Evolutionary conservation across 2,888 invertebrate species (phyloP).

Genomic region (Catotricha subobsoleta): DNA sequence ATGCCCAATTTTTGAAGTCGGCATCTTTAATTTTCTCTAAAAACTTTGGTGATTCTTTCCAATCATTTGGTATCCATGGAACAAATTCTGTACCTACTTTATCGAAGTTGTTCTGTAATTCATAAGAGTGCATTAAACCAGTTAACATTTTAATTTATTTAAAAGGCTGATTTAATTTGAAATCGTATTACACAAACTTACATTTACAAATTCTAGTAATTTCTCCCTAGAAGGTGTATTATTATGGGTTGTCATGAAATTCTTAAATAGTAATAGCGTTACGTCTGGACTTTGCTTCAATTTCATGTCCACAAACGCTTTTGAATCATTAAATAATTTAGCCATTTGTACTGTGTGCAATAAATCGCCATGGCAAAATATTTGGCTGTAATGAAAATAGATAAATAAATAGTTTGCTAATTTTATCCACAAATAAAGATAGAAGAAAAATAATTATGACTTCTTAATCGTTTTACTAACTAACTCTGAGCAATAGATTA

Average conservation of each 20-base stretch:
- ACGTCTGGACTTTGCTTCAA: constrained; percentile 45
- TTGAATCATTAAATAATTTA: constrained; percentile 62
- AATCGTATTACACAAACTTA: constrained; percentile 1
- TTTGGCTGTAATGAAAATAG: constrained; percentile 36
- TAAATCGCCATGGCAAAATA: constrained; percentile 65
- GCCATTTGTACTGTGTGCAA: constrained; percentile 71
- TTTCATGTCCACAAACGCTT: constrained; percentile 84
- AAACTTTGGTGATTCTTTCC: constrained; percentile 55
- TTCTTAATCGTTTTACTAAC: too few species aligned
- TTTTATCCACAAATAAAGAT: too few species aligned
- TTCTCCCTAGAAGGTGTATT: constrained; percentile 18
- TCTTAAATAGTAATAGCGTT: constrained; percentile 41
- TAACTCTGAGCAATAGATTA: too few species aligned
- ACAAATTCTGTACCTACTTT: constrained; percentile 50
- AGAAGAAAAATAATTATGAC: too few species aligned
- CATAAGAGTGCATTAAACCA: not conserved
- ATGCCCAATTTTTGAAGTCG: constrained; percentile 52
- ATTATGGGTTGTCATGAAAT: constrained; percentile 36
- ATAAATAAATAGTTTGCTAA: too few species aligned
- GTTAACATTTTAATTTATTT: too few species aligned
- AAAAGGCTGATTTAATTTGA: not conserved
- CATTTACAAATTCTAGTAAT: constrained; percentile 3
- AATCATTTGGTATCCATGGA: constrained; percentile 53
- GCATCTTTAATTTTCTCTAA: constrained; percentile 52
- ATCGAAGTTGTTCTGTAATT: constrained; percentile 2